These are phyloP conservation scores for Hydrochoerus hydrochaeris DNA, from an alignment of 2,113 vertebrate species.

Conservation along the genomic window DNA sequence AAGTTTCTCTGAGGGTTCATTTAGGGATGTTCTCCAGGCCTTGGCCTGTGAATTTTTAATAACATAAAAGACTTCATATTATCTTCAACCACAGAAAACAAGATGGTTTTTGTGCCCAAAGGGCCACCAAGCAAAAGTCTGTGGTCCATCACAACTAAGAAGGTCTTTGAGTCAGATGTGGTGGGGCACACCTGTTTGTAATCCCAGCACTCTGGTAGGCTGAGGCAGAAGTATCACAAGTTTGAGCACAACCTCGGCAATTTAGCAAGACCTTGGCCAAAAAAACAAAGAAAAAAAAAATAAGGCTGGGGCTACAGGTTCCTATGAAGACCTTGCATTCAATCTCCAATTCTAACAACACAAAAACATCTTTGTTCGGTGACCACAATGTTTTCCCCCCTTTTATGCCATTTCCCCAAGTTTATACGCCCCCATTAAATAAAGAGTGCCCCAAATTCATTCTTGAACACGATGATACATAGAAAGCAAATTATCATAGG, in stretches of 20 bases:
- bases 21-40: background rate
- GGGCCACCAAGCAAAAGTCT: background rate
- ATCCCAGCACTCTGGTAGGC: background rate
- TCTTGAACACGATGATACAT: background rate
- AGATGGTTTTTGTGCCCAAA: background rate
- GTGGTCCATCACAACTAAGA: background rate
- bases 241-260: background rate
- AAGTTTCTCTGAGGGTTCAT: background rate
- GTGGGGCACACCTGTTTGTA: background rate
- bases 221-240: background rate
- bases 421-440: background rate
- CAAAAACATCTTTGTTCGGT: background rate
- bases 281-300: background rate
- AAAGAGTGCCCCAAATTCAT: background rate
- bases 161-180: background rate
- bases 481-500: constrained; percentile 24
- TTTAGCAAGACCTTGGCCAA: background rate
- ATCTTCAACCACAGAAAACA: background rate
- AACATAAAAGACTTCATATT: background rate
- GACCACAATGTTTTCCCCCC: background rate
- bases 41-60: constrained; percentile 5
- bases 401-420: background rate
- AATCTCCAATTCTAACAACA: background rate
- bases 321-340: background rate
- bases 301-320: background rate